Evolutionary conservation across 2,888 invertebrate genomes (phyloP), one percentile per base, ranked within the genome.

Genomic region (Osedax fenrisi): DNA sequence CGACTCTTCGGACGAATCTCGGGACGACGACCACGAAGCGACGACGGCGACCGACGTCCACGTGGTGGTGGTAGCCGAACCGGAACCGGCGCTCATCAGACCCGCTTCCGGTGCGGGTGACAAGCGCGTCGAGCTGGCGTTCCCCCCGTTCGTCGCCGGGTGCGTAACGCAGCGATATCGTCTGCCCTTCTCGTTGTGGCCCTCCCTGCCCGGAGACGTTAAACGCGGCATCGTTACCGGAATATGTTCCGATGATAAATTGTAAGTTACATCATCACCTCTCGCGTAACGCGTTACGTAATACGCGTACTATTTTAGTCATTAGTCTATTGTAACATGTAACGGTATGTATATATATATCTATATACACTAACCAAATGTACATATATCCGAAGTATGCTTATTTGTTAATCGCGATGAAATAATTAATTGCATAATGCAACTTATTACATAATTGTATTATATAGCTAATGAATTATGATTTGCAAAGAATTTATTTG

Each of bases 1-100:
- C 0, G 95, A 94, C 0, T 94, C 95, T 26, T 23, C 62, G 0
- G 72, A 61, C 23, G 64, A 75, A 3, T 56, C 56, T 21, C 21
- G n/a, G 5, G 74, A 75, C 71, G 75, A 69, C 17, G 75, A 75
- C 61, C 41, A 41, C 61, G n/a, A n/a, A n/a, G n/a, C n/a, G n/a
- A 64, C 64, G 27, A 64, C 22, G 73, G 64, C 66, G 64, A 27
- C 26, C 62, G 64, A 21, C 62, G 64, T 61, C 62, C 27, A 10
- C 27, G 26, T 2, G 64, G 62, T 2, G 26, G 62, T 23, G 10
- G 68, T 24, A 10, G 68, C 27, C 68, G 68, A 68, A 25, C 64
- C 26, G 64, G 23, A 23, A 17, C 22, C 64, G 13, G 64, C 2
- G 17, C 17, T 25, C 64, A 64, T 24, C 64, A 25, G 26, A 23